A percentile compares a stretch with the other conserved stretches of the same genome.
Conservation (phyloP, 2,797 vertebrate species). For the Characodon lateralis region DNA sequence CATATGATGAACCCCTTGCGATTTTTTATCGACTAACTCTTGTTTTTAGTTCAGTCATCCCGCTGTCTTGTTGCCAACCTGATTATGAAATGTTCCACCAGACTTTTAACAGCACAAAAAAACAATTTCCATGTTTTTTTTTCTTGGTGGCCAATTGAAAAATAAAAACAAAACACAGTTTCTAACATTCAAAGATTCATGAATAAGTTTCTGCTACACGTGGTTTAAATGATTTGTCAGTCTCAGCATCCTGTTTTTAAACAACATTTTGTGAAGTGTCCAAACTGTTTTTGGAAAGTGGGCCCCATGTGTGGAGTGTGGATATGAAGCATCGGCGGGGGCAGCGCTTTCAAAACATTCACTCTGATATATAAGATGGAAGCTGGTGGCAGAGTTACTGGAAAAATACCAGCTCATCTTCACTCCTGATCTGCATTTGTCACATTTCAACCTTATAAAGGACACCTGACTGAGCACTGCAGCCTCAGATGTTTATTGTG, state of each 20-base stretch:
- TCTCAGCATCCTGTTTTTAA: constrained; percentile 3
- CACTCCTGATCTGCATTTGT: constrained; percentile 76
- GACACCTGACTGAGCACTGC: constrained; percentile 44
- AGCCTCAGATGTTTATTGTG: constrained; percentile 47
- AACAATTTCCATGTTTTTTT: neutral
- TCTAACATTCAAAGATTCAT: neutral
- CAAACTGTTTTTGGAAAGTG: neutral
- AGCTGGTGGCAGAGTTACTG: constrained; percentile 63
- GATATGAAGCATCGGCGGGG: constrained; percentile 56
- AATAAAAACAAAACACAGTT: neutral
- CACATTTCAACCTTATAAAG: constrained; percentile 66
- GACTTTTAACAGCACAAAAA: neutral
- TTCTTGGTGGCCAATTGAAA: neutral
- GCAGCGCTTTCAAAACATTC: constrained; percentile 40
- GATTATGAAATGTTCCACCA: neutral
- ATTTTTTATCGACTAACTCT: neutral
- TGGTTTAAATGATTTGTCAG: neutral
- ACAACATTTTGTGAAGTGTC: neutral
- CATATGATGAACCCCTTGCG: neutral
- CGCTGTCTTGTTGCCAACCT: neutral
- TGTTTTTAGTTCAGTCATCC: neutral
- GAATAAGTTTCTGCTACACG: neutral
- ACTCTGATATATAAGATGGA: constrained; percentile 46
- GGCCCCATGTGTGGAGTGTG: neutral
- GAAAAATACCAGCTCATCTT: constrained; percentile 79